Base-by-base conservation (phyloP, 2,797 vertebrate genomes). In the Sebastes oblongus region DNA sequence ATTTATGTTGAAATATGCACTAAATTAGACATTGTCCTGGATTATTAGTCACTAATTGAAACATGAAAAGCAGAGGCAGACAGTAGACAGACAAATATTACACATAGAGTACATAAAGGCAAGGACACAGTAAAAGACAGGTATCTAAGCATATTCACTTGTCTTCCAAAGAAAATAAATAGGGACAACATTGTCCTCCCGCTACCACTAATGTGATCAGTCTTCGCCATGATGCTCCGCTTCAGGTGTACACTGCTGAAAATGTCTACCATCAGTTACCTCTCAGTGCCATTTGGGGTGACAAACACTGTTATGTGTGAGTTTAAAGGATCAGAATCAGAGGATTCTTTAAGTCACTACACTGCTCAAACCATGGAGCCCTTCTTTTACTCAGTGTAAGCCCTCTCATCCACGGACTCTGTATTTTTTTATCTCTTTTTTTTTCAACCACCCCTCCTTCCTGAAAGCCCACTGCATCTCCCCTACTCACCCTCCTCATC, bases 341-440 rank as follows among this genome's bases (percentile, higher is more conserved):
- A 56, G 29, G 42, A 30, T 32, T 54, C 1, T 24, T 10, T n/a
- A 32, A 74, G 78, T 75, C 52, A 11, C 59, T 36, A 2, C 16
- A 22, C 36, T 32, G 39, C 20, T 58, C 18, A 42, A 4, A 61
- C 30, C 24, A 24, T 1, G 18, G 13, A 72, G 56, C 59, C 10
- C 22, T 54, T 52, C 39, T 61, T 58, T 20, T 14, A 8, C 50
- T 3, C 13, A 4, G 8, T 24, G 4, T 70, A 66, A 77, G 54
- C 59, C 71, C 55, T 30, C 60, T 71, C 82, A 72, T 59, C 56
- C 65, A 18, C 64, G 1, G 13, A 22, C 56, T 78, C 8, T 74
- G 6, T 66, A 56, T 61, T 46, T 20, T 46, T 20, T 34, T 65
- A 54, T 36, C 18, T 5, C 24, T 22, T 54, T 54, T 52, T 52